These are phyloP conservation scores for Sciurus niger DNA, from an alignment of 2,113 vertebrate species.

Conservation along the genomic window DNA sequence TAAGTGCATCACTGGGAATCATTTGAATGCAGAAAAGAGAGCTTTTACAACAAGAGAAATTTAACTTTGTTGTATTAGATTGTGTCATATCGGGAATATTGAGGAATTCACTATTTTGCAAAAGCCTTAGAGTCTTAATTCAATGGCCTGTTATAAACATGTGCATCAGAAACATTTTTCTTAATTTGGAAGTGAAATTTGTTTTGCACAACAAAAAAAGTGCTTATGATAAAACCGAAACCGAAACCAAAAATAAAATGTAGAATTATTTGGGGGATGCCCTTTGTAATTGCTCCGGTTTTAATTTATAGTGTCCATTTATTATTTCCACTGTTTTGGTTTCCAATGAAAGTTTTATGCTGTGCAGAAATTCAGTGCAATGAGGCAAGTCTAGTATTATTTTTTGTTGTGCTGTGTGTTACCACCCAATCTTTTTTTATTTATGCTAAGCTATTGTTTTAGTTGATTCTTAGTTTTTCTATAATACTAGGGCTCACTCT, in stretches of 20 bases:
- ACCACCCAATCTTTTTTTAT: slow-evolving; percentile 68
- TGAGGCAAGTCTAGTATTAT: slow-evolving; percentile 73
- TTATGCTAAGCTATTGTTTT: slow-evolving; percentile 78
- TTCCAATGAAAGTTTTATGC: slow-evolving; percentile 75
- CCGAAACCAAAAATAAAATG: no score
- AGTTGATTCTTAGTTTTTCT: slow-evolving; percentile 80
- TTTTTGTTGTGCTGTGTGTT: slow-evolving; percentile 56
- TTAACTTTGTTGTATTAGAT: slow-evolving; percentile 70
- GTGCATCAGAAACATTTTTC: slow-evolving; percentile 65
- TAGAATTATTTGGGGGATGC: slow-evolving; percentile 65
- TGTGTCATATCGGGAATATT: slow-evolving; percentile 60
- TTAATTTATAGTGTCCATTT: slow-evolving; percentile 79
- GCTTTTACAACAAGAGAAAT: slow-evolving; percentile 75
- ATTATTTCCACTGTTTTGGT: slow-evolving; percentile 79
- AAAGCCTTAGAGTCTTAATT: slow-evolving; percentile 58
- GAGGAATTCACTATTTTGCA: slow-evolving; percentile 50
- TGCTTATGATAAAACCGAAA: slow-evolving; percentile 18
- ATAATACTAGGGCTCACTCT: slow-evolving; percentile 81
- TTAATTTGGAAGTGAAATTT: slow-evolving; percentile 70
- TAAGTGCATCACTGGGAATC: slow-evolving; percentile 78
- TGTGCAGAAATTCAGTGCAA: slow-evolving; percentile 78
- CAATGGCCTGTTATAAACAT: slow-evolving; percentile 52
- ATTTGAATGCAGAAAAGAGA: slow-evolving; percentile 74
- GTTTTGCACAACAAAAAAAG: slow-evolving; percentile 60
- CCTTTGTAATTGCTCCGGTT: slow-evolving; percentile 62